A percentile compares a stretch with the other conserved stretches of the same genome.
Conservation (phyloP, 2,888 invertebrate species). For the Cremastinae sp. region DNA sequence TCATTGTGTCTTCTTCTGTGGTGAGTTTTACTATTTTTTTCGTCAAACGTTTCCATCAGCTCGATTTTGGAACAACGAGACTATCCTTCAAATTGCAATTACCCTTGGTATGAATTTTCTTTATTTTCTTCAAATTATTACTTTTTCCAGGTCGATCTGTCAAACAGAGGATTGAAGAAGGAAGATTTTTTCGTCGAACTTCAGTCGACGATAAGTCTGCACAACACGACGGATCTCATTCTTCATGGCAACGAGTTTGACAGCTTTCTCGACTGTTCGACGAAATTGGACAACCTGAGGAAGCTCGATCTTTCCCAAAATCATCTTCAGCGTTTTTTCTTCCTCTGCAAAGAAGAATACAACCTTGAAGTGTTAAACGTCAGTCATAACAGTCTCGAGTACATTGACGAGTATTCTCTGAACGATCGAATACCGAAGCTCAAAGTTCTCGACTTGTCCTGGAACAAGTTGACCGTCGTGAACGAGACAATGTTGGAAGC, state of each 20-base stretch:
- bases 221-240: conserved; percentile 73
- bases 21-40: conserved; percentile 53
- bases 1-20: conserved; percentile 29
- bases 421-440: conserved; percentile 74
- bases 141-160: conserved; percentile 72
- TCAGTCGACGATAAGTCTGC: conserved; percentile 68
- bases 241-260: conserved; percentile 75
- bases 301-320: conserved; percentile 93
- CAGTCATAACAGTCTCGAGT: conserved; percentile 91
- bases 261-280: conserved; percentile 78
- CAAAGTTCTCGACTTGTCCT: conserved; percentile 75
- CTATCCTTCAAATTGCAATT: too few species aligned
- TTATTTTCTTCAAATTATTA: conserved; percentile 10
- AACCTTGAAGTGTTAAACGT: conserved; percentile 92
- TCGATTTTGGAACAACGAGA: too few species aligned
- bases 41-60: neutral
- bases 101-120: too few species aligned
- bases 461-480: conserved; percentile 72
- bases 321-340: conserved; percentile 83
- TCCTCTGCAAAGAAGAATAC: conserved; percentile 90
- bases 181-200: conserved; percentile 75
- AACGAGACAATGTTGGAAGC: conserved; percentile 78
- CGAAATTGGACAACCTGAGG: conserved; percentile 90
- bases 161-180: conserved; percentile 70
- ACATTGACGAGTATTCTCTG: conserved; percentile 83